Conservation (phyloP, 2,888 invertebrate genomes). For the Metopia argyrocephala region DNA sequence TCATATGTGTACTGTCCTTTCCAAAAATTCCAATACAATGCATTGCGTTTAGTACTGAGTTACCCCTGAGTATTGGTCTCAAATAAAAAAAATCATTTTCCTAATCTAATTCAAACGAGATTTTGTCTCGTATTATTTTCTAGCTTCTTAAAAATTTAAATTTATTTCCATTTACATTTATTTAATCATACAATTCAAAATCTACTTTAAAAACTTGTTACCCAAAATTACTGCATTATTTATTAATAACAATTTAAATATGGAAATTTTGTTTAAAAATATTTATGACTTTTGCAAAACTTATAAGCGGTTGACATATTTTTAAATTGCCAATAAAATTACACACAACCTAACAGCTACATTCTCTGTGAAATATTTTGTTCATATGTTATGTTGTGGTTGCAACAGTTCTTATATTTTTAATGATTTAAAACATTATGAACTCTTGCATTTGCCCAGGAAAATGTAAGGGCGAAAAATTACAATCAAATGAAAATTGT, state of each 20-base stretch:
- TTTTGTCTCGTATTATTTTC: too few species aligned
- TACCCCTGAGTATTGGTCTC: too few species aligned
- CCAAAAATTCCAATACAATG: too few species aligned
- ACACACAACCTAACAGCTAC: too few species aligned
- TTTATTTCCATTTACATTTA: too few species aligned
- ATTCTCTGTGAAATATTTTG: slow-evolving; percentile 39
- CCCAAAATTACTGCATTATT: neutral
- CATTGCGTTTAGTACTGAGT: too few species aligned
- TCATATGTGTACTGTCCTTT: too few species aligned
- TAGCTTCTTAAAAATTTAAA: too few species aligned
- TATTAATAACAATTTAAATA: slow-evolving; percentile 8
- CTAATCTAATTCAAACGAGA: too few species aligned
- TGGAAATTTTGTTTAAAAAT: neutral
- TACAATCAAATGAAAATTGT: too few species aligned
- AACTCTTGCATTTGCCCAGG: neutral
- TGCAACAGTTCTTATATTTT: slow-evolving; percentile 48
- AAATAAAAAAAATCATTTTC: too few species aligned
- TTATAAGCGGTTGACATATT: slow-evolving; percentile 56
- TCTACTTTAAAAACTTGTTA: slow-evolving; percentile 9
- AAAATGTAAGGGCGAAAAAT: slow-evolving; percentile 9
- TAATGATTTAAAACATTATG: slow-evolving; percentile 63
- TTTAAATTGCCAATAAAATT: slow-evolving; percentile 46
- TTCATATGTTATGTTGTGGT: slow-evolving; percentile 56
- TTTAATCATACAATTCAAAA: neutral
- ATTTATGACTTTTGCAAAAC: slow-evolving; percentile 23